Base-by-base conservation (phyloP, 2,888 invertebrate genomes). In the Leuctra nigra region DNA sequence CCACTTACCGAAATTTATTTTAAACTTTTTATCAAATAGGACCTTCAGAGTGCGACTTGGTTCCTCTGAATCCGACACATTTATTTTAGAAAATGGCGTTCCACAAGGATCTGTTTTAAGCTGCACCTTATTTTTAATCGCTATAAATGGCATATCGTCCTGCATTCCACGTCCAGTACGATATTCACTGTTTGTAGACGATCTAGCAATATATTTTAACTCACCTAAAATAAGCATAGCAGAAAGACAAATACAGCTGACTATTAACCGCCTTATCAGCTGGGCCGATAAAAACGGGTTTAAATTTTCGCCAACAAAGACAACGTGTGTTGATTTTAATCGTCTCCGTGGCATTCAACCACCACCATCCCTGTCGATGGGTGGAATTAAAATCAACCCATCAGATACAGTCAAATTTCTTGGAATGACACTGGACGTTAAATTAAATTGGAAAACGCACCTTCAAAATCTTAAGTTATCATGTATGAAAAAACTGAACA, bases 1-100 rank as follows among this genome's bases (percentile, higher is more conserved):
- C 16, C 53, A 57, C 25, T 46, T 59, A n/a, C 60, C n/a, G n/a
- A n/a, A n/a, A n/a, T n/a, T n/a, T n/a, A n/a, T n/a, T n/a, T n/a
- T n/a, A n/a, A n/a, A 33, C 14, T 36, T 56, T 48, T 38, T 56
- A 48, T 13, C 36, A 2, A 22, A 56, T 36, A 53, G 55, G 24
- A 22, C 23, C n/a, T 50, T 59, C 13, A 7, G 4, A 22, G 53
- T 56, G 1, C 33, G 46, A 25, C 18, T 48, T 24, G 48, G 47
- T 18, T 52, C 22, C 24, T 18, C 25, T 36, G 16, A 52, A 13
- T 59, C 57, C 16, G 3, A 11, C 14, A 13, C 20, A 6, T 39
- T 24, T 14, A 18, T 9, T 7, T 1, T 46, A 24, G 38, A 47
- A 6, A 54, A 54, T 20, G 59, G 59, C 11, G 54, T 59, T 1